Evolutionary conservation across 1,140 invertebrate species (phyloP).

Genomic region (Berghia stephanieae): DNA sequence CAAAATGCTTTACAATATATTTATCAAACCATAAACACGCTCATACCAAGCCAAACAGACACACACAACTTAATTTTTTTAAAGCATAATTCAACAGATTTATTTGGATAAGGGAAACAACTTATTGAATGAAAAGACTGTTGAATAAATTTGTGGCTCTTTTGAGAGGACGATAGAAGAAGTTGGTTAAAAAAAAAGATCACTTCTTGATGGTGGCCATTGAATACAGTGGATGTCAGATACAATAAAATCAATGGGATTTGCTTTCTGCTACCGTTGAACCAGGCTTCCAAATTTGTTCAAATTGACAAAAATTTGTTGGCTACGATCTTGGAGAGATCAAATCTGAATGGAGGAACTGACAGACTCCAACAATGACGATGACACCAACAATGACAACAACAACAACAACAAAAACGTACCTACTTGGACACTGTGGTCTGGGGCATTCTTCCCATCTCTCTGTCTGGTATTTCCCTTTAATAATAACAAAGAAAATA

Average conservation of each 20-base stretch:
- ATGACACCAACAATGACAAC: neutral
- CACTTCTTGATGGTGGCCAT: neutral
- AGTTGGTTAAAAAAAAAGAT: neutral
- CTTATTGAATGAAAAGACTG: neutral
- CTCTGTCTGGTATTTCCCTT: too few species aligned
- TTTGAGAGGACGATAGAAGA: neutral
- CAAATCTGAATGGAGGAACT: neutral
- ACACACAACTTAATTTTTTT: neutral
- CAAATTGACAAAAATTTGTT: too few species aligned
- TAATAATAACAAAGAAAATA: too few species aligned
- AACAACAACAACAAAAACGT: too few species aligned
- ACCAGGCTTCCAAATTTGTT: too few species aligned
- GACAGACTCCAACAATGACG: neutral
- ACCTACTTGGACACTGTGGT: too few species aligned
- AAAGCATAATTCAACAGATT: neutral
- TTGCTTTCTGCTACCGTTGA: neutral
- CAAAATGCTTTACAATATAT: too few species aligned
- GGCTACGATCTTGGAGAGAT: neutral
- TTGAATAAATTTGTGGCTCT: neutral
- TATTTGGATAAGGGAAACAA: neutral
- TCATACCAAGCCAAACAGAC: too few species aligned
- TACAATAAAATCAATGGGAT: neutral
- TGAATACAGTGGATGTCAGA: neutral
- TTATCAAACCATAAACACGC: too few species aligned
- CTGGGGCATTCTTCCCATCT: too few species aligned